These are phyloP conservation scores for Mus minutoides DNA, from an alignment of 2,797 vertebrate species.

Conservation along the genomic window DNA sequence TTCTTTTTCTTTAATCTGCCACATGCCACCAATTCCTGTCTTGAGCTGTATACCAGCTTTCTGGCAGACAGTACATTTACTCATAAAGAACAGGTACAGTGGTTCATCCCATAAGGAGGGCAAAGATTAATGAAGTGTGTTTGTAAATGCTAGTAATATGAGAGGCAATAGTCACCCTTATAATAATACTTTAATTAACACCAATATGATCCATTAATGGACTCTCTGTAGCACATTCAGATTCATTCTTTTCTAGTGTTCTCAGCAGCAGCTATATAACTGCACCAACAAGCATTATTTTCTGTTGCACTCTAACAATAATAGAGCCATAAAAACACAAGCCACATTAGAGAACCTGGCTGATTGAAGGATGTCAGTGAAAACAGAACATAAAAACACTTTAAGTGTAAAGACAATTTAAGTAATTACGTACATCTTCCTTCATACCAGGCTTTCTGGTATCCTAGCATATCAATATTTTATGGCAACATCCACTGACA, in stretches of 20 bases:
- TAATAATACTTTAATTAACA: constrained; percentile 71
- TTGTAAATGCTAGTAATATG: constrained; percentile 60
- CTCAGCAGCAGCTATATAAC: constrained; percentile 58
- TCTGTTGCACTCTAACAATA: constrained; percentile 15
- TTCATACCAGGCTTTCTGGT: background rate
- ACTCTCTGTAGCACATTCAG: constrained; percentile 55
- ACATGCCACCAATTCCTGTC: background rate
- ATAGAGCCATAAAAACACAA: background rate
- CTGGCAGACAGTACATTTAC: constrained; percentile 45
- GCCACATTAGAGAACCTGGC: background rate
- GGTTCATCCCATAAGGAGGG: constrained; percentile 59
- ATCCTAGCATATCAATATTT: background rate
- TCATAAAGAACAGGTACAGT: constrained; percentile 71
- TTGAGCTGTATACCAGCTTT: background rate
- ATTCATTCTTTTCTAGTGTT: constrained; percentile 61
- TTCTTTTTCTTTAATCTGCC: constrained; percentile 54
- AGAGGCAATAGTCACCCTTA: constrained; percentile 59
- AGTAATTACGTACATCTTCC: background rate
- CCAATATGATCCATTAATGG: constrained; percentile 68
- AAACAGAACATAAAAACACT: background rate
- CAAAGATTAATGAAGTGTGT: constrained; percentile 72
- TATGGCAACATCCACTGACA: background rate
- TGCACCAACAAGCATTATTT: background rate
- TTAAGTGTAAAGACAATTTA: background rate
- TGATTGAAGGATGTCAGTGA: background rate